Evolutionary conservation across 2,888 invertebrate species (phyloP).

Genomic region (Clistopyga incitator): DNA sequence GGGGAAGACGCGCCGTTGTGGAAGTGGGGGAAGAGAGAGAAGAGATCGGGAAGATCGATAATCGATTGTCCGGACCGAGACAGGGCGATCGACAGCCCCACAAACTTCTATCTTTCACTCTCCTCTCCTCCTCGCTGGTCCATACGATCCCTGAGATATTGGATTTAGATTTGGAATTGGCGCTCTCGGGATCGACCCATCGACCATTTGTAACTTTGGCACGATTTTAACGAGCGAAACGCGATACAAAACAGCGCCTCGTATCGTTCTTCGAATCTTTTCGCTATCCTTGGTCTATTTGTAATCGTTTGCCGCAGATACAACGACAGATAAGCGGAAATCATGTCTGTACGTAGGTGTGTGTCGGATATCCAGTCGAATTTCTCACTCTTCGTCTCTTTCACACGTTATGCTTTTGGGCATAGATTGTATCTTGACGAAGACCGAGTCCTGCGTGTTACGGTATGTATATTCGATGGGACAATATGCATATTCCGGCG

Average conservation of each 20-base stretch:
- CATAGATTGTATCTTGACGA: slow-evolving; percentile 62
- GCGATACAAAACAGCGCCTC: slow-evolving; percentile 34
- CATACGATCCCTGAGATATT: slow-evolving; percentile 76
- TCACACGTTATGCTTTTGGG: slow-evolving; percentile 44
- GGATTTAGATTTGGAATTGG: slow-evolving; percentile 79
- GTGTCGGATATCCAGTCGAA: neutral
- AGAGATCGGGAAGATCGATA: slow-evolving; percentile 64
- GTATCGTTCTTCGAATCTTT: slow-evolving; percentile 27
- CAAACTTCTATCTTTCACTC: slow-evolving; percentile 31
- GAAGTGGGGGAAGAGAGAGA: slow-evolving; percentile 1
- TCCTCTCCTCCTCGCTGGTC: neutral
- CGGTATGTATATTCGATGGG: neutral
- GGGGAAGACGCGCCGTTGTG: slow-evolving; percentile 15
- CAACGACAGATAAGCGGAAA: slow-evolving; percentile 26
- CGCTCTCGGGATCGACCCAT: slow-evolving; percentile 54
- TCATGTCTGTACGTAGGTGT: neutral
- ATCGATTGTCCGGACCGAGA: slow-evolving; percentile 46
- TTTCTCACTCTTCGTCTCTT: slow-evolving; percentile 31
- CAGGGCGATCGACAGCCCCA: slow-evolving; percentile 61
- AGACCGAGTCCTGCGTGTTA: slow-evolving; percentile 46
- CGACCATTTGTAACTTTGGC: slow-evolving; percentile 61
- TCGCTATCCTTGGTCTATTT: slow-evolving; percentile 11
- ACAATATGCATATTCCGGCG: neutral
- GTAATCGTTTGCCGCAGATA: slow-evolving; percentile 19
- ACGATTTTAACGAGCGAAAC: slow-evolving; percentile 48